Evolutionary conservation across 2,797 vertebrate genomes (phyloP).

Genomic region (Alca torda): DNA sequence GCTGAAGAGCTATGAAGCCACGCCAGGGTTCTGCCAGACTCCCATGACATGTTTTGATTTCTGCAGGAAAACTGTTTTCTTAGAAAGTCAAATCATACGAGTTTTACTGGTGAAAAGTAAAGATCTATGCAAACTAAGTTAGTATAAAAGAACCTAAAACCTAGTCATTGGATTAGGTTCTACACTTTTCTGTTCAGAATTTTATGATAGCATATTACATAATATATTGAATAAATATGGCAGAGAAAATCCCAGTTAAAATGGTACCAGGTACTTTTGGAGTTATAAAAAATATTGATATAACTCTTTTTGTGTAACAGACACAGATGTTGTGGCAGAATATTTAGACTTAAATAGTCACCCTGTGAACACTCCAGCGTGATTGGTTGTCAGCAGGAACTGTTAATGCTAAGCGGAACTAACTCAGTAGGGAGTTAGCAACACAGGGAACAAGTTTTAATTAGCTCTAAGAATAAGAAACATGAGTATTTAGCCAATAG

Average conservation of each 20-base stretch:
- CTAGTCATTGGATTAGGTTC: neutral
- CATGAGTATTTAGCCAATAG: too few species aligned
- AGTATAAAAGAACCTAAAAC: neutral
- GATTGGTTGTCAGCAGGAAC: too few species aligned
- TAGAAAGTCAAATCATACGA: neutral
- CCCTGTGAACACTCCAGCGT: too few species aligned
- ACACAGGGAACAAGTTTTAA: too few species aligned
- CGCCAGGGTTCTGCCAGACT: neutral
- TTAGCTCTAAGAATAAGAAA: too few species aligned
- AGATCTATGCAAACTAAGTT: neutral
- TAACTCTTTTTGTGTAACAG: neutral
- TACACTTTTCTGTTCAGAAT: neutral
- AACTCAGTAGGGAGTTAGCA: too few species aligned
- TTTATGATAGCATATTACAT: neutral
- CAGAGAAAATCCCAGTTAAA: neutral
- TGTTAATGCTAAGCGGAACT: too few species aligned
- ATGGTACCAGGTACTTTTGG: neutral
- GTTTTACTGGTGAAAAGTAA: neutral
- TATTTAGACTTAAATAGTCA: too few species aligned
- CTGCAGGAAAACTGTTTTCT: neutral
- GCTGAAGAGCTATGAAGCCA: neutral
- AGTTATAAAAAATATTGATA: neutral
- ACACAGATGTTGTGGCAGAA: too few species aligned
- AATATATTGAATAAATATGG: neutral
- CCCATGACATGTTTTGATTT: neutral